These are phyloP conservation scores for Heliconius eleuchia DNA, from an alignment of 1,140 invertebrate species.

Conservation along the genomic window DNA sequence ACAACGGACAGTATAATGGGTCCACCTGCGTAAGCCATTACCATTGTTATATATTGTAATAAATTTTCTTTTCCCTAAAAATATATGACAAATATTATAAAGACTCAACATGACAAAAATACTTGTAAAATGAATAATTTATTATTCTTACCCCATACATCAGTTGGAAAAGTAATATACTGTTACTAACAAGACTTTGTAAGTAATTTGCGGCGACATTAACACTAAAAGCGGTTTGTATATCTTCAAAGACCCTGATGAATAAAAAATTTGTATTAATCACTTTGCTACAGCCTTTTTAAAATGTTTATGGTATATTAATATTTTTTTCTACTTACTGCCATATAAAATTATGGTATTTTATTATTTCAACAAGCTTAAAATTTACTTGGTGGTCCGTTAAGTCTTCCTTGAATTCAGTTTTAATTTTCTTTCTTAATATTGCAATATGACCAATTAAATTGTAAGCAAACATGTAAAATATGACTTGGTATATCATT, in stretches of 20 bases:
- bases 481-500: conserved; percentile 45
- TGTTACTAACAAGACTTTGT: conserved; percentile 58
- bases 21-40: conserved; percentile 46
- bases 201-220: conserved; percentile 55
- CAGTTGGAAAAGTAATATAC: conserved; percentile 54
- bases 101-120: background rate
- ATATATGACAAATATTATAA: background rate
- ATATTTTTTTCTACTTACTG: conserved; percentile 39
- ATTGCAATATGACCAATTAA: conserved; percentile 55
- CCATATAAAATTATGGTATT: conserved; percentile 55
- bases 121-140: background rate
- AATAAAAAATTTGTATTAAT: conserved; percentile 10
- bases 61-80: conserved; percentile 45
- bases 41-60: conserved; percentile 43
- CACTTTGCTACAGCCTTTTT: background rate
- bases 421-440: conserved; percentile 46
- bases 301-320: background rate
- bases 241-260: conserved; percentile 50
- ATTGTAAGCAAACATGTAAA: conserved; percentile 50
- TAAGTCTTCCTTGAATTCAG: conserved; percentile 36
- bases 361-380: conserved; percentile 43
- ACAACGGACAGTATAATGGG: conserved; percentile 53
- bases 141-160: conserved; percentile 49
- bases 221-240: conserved; percentile 50
- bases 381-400: conserved; percentile 38